A percentile compares a stretch with the other conserved stretches of the same genome.
phyloP scores from a whole-genome alignment of 2,888 invertebrate species.

The Netelia melanura region DNA sequence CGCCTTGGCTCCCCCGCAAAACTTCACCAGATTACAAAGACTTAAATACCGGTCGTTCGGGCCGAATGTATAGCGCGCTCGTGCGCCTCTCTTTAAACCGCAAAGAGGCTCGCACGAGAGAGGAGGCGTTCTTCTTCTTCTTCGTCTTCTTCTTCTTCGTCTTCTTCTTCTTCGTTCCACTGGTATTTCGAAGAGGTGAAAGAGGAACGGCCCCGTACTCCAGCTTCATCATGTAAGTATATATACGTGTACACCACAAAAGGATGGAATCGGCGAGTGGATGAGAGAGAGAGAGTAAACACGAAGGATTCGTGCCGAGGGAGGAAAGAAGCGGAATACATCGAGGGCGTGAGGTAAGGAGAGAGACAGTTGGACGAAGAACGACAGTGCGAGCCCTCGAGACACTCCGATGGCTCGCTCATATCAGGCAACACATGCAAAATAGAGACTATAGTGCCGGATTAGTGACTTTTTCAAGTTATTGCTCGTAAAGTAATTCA shows the following conservation, averaged over 20 bases:
- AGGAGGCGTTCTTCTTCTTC: conserved; percentile 44
- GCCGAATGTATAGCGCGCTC: conserved; percentile 75
- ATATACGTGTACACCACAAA: conserved; percentile 46
- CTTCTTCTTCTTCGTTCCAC: background rate
- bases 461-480: conserved; percentile 78
- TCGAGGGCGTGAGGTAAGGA: conserved; percentile 50
- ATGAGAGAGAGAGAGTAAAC: conserved; percentile 30
- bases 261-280: conserved; percentile 64
- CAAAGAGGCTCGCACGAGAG: conserved; percentile 66
- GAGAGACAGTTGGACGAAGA: conserved; percentile 28
- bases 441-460: conserved; percentile 72
- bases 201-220: conserved; percentile 65
- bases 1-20: conserved; percentile 82
- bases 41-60: conserved; percentile 81
- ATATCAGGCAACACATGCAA: conserved; percentile 62
- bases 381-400: conserved; percentile 46
- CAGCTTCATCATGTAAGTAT: conserved; percentile 42
- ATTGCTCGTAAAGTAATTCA: conserved; percentile 75
- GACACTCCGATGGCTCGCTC: conserved; percentile 23
- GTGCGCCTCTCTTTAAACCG: conserved; percentile 66
- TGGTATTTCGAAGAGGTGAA: conserved; percentile 65
- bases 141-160: conserved; percentile 6
- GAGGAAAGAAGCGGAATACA: conserved; percentile 68
- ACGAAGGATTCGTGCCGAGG: conserved; percentile 64
- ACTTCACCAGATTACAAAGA: conserved; percentile 82